Evolutionary conservation across 1,140 invertebrate species (phyloP), one percentile per base, ranked within the genome.

Genomic region (Drosophila simulans): DNA sequence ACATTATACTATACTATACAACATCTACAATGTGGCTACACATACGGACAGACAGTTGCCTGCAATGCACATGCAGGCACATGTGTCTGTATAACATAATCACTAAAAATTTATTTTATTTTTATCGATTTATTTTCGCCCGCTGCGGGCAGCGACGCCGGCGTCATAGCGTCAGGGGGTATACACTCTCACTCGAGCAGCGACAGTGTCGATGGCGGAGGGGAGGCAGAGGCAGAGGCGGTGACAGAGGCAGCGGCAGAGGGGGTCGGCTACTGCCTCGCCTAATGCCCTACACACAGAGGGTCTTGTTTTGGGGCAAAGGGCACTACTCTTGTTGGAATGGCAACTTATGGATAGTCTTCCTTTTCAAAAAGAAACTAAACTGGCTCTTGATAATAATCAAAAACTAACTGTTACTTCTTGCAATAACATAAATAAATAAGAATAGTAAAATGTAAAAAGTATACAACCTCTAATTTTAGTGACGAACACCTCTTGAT

Each of bases 81-180:
- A 51, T 60, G 54, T 82, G 66, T 83, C 62, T 86, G 70, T 88
- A 86, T 81, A 86, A 77, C 83, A 86, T 86, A 83, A 85, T 86
- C 88, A 90, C 86, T 79, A 90, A 77, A 89, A 89, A 90, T 90
- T 89, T 89, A 89, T 89, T 89, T 89, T 89, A 89, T 89, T 89
- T 89, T 89, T 89, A 89, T 89, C 84, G 84, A 89, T 89, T 89
- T 89, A 89, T 89, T 89, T 86, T 86, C 59, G 83, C 79, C 59
- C 59, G 66, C 57, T 68, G 63, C 58, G 56, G 49, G 58, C 72
- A 46, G 64, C 70, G 79, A 54, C 66, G 81, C 64, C 64, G 74
- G 77, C 82, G 77, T 79, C 80, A 71, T 42, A 66, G 64, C 64
- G 64, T 71, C 68, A 70, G 68, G 68, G 68, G 59, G 59, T 55